Evolutionary conservation across 2,888 invertebrate species (phyloP).

Genomic region (Adelphocoris suturalis): DNA sequence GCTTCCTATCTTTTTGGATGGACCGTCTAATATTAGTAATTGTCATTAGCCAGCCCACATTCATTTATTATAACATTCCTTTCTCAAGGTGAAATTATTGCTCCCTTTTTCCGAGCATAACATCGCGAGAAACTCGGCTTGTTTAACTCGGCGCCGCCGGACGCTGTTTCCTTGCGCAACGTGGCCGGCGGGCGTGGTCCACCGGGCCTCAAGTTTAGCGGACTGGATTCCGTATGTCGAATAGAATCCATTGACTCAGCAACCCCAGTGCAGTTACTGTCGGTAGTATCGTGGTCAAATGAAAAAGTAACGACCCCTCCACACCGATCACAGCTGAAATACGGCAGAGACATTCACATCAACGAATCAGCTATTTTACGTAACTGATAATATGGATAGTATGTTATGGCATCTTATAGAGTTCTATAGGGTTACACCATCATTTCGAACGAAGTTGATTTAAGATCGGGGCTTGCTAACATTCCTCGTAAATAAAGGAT

Average conservation of each 20-base stretch:
- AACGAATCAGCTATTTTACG: neutral
- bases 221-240: neutral
- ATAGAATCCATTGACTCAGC: neutral
- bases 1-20: too few species aligned
- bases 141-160: neutral
- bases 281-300: neutral
- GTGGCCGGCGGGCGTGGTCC: neutral
- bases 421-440: neutral
- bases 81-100: neutral
- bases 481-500: too few species aligned
- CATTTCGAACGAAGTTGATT: neutral
- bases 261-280: neutral
- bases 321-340: neutral
- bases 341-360: neutral
- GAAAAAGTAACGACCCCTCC: neutral
- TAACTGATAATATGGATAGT: constrained; percentile 17
- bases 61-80: neutral
- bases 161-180: neutral
- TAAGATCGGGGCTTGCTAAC: neutral
- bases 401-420: neutral
- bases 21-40: too few species aligned
- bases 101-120: neutral
- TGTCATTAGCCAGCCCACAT: too few species aligned
- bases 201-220: constrained; percentile 20
- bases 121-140: neutral